A percentile compares a stretch with the other conserved stretches of the same genome.
phyloP scores from a whole-genome alignment of 2,113 vertebrate species.

The Coptodon bakossiorum region DNA sequence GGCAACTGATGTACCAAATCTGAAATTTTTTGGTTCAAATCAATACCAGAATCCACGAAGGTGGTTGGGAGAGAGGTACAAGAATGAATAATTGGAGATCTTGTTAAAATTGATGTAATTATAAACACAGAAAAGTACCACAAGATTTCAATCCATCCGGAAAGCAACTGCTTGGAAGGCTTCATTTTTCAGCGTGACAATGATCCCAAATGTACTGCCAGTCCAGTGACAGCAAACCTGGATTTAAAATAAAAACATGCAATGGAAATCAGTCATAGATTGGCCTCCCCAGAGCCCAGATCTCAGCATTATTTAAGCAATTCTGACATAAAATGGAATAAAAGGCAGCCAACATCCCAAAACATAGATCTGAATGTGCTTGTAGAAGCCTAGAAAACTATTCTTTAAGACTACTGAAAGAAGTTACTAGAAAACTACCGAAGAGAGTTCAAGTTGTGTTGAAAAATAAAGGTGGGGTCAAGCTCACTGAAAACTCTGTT shows the following conservation, averaged over 20 bases:
- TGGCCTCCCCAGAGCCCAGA: not conserved
- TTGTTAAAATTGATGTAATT: not conserved
- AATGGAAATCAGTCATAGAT: not conserved
- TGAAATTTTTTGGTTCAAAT: not conserved
- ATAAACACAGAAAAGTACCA: not conserved
- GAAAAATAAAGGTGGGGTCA: not conserved
- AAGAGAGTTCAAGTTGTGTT: not conserved
- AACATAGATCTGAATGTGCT: not conserved
- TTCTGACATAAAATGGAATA: not conserved
- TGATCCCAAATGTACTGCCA: not conserved
- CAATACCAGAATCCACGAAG: not conserved
- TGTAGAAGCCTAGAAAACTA: not conserved
- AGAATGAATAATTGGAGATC: not conserved
- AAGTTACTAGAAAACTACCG: not conserved
- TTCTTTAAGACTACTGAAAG: not conserved
- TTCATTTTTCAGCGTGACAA: not conserved
- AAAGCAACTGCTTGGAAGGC: not conserved
- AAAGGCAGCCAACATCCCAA: not conserved
- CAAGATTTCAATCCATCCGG: not conserved
- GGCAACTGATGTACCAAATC: not conserved
- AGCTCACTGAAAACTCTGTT: not conserved
- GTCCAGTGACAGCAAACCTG: not conserved
- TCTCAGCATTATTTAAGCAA: not conserved
- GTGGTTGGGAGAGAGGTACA: not conserved
- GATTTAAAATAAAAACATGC: not conserved